These are phyloP conservation scores for Lontra canadensis DNA, from an alignment of 2,113 vertebrate species.

Conservation along the genomic window DNA sequence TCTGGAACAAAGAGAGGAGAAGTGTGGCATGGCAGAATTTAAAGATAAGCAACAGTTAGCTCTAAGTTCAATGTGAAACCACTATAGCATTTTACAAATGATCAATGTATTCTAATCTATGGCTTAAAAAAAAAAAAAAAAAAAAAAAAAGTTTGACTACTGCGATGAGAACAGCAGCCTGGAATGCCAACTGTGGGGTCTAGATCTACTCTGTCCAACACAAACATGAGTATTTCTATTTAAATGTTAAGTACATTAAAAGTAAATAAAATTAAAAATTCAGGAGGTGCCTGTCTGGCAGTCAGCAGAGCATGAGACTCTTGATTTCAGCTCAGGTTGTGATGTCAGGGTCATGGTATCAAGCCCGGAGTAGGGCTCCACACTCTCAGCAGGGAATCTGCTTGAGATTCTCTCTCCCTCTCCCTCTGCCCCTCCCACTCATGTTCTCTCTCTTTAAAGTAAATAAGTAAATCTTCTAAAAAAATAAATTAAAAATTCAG, in stretches of 20 bases:
- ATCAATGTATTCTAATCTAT: background rate
- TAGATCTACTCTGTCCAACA: background rate
- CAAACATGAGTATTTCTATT: background rate
- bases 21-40: background rate
- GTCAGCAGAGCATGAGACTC: background rate
- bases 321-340: background rate
- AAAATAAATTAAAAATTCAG: background rate
- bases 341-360: background rate
- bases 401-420: background rate
- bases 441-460: background rate
- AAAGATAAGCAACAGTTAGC: background rate
- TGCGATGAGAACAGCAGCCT: background rate
- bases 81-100: background rate
- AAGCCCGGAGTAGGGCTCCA: background rate
- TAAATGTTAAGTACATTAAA: background rate
- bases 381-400: background rate
- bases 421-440: background rate
- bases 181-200: background rate
- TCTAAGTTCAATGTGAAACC: background rate
- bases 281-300: background rate
- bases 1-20: background rate
- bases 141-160: background rate
- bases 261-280: background rate
- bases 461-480: background rate
- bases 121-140: background rate